Evolutionary conservation across 1,140 invertebrate genomes (phyloP).

Genomic region (Caenorhabditis latens): DNA sequence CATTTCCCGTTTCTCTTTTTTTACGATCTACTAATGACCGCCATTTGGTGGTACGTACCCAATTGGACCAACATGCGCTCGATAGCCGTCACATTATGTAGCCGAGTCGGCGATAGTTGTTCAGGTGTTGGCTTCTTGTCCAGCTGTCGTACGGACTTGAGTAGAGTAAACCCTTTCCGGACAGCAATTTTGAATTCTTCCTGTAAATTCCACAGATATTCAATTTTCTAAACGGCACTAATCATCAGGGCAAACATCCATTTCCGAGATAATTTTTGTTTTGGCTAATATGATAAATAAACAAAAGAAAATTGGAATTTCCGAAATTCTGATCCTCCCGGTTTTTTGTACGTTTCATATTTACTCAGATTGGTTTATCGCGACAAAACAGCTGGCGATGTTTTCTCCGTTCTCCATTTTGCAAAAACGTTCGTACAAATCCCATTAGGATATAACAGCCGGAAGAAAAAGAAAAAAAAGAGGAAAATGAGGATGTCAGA

Average conservation of each 20-base stretch:
- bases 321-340: neutral
- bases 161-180: constrained; percentile 76
- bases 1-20: constrained; percentile 14
- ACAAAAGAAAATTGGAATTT: constrained; percentile 4
- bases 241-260: neutral
- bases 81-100: constrained; percentile 91
- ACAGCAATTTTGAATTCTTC: constrained; percentile 77
- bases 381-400: neutral
- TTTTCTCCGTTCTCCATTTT: neutral
- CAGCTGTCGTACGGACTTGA: constrained; percentile 78
- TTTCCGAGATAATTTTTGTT: constrained; percentile 8
- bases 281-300: neutral
- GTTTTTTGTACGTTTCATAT: neutral
- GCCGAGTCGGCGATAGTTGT: constrained; percentile 81
- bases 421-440: neutral
- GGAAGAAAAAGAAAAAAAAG: neutral
- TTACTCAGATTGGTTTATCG: neutral
- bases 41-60: constrained; percentile 57
- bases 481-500: neutral
- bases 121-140: constrained; percentile 73
- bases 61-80: constrained; percentile 92
- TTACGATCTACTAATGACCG: constrained; percentile 37
- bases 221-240: neutral
- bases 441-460: neutral
- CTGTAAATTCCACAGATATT: constrained; percentile 66